Base-by-base conservation (phyloP, 2,113 vertebrate species). In the Onychostruthus taczanowskii region DNA sequence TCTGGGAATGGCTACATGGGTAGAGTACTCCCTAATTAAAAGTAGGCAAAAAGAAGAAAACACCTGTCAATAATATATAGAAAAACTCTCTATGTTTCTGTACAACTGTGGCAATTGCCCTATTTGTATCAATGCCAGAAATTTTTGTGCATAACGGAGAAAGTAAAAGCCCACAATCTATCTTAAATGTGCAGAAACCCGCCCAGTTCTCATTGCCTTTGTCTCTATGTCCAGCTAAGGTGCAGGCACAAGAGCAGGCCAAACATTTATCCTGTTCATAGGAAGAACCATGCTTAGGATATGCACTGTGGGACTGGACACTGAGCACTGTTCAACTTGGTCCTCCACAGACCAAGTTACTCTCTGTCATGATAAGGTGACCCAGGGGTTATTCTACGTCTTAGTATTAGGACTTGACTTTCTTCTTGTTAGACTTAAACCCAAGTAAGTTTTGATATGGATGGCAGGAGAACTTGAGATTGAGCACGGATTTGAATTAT, bases 241-340 rank as follows among this genome's bases (percentile, higher is more conserved):
- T 13, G 24, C n/a, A 70, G 64, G 13, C 18, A 56, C 2, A 3
- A 56, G 18, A 53, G 20, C 23, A 66, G 39, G 15, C 10, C 46
- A 22, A 87, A 46, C 10, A 39, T 66, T 41, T 58, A 26, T 46
- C 31, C 46, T 49, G 26, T 41, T 67, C 22, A 37, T 50, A 41
- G 21, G 66, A 82, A 82, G 22, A 88, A n/a, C 4, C 22, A 58
- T 8, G 3, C 31, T 80, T 35, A 56, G 46, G 58, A 49, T 17
- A 63, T 0, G 1, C 23, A 31, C 1, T 11, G 37, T 27, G 41
- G 30, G 49, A 33, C 44, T 47, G 30, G 53, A 64, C 6, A 35
- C 1, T 21, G 30, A 46, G 17, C 17, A 41, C 30, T n/a, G 37
- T 13, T 19, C 11, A 5, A 18, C 31, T 33, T 44, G 55, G 37